phyloP scores from a whole-genome alignment of 2,113 vertebrate species.

The Callionymus lyra region DNA sequence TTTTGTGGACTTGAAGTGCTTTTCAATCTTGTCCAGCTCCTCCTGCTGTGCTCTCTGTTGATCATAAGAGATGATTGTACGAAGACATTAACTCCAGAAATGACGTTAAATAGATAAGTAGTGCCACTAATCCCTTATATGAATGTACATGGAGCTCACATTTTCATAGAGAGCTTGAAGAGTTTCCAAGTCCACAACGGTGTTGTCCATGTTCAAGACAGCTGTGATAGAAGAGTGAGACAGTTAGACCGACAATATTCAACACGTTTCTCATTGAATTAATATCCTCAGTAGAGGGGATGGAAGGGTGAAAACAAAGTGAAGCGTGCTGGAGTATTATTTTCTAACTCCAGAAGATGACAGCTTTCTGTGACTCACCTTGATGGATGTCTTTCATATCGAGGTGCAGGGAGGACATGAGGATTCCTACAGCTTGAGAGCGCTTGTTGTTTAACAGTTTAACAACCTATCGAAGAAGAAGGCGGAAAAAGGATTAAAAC shows the following conservation, averaged over 20 bases:
- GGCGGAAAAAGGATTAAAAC: background rate
- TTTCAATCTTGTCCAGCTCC: slow-evolving; percentile 95
- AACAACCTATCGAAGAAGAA: slow-evolving; percentile 70
- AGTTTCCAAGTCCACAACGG: slow-evolving; percentile 92
- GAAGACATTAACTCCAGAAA: background rate
- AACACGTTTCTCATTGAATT: too few species aligned
- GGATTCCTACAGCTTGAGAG: slow-evolving; percentile 94
- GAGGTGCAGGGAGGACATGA: slow-evolving; percentile 96
- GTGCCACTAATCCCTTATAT: background rate
- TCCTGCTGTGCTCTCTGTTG: slow-evolving; percentile 88
- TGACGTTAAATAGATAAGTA: background rate
- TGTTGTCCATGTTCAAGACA: slow-evolving; percentile 93
- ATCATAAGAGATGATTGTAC: background rate
- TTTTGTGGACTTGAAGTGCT: slow-evolving; percentile 84
- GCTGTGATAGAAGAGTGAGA: slow-evolving; percentile 58
- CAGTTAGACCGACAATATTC: background rate
- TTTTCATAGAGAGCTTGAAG: slow-evolving; percentile 96
- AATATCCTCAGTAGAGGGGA: too few species aligned
- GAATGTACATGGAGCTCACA: slow-evolving; percentile 67
- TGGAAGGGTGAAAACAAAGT: too few species aligned
- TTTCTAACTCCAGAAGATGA: too few species aligned
- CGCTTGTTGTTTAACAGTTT: slow-evolving; percentile 95
- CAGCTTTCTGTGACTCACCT: slow-evolving; percentile 75
- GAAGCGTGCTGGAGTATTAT: too few species aligned
- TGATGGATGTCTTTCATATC: slow-evolving; percentile 97